Evolutionary conservation across 2,797 vertebrate species (phyloP), one percentile per base, ranked within the genome.

Genomic region (Danio choprae): DNA sequence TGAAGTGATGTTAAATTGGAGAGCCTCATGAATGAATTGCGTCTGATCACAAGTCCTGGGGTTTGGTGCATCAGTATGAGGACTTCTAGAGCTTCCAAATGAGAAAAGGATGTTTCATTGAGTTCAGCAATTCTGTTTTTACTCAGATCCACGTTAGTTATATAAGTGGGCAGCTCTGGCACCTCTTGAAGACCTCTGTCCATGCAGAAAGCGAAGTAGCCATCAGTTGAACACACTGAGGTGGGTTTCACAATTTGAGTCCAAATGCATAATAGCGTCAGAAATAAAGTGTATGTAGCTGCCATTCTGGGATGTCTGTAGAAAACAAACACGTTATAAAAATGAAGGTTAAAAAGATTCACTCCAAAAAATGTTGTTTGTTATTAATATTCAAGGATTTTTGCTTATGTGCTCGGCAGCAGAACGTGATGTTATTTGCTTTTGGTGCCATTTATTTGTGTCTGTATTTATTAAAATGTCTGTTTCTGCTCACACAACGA

Each of bases 21-120:
- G 83, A 96, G 86, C 48, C 91, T 89, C 74, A 85, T 88, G 89
- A 97, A 98, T 4, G 95, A 89, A 15, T 93, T 89, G 84, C 87
- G 92, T 78, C 85, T 88, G 38, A 97, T 87, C 8, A 78, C 71
- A 3, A 97, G 84, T 15, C 74, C 64, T 22, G 0, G 12, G 1
- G 85, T 86, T 0, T 9, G 0, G 60, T 97, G 96, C 15, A 91
- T 90, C 0, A 98, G 87, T 74, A 91, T 87, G 53, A 98, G 62
- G 4, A 86, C 0, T 0, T 55, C 2, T 58, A 98, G 89, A 63
- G 74, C 75, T n/a, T 88, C 86, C 59, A 96, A 87, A 65, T 86
- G 70, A 13, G 86, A 86, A 73, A 98, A 94, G 0, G 94, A 95
- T 0, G 85, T 71, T 43, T 84, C 76, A 22, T 91, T 93, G 72